Percentiles rank a stretch among this genome's conserved stretches.
Evolutionary conservation across 2,888 invertebrate genomes (phyloP).

Genomic region (Deilephila porcellus): DNA sequence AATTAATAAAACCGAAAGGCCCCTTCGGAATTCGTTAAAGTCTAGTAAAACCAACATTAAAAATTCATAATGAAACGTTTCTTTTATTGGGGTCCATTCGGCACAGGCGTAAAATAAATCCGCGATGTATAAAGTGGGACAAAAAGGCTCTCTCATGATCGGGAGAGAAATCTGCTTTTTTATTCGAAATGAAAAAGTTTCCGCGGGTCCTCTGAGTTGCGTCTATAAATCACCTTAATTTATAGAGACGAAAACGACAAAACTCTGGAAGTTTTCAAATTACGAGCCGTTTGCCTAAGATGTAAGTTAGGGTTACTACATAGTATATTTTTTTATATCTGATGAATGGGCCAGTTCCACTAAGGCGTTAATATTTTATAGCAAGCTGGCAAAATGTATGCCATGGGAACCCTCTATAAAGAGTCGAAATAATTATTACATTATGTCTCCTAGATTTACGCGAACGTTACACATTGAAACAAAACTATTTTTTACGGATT

Average conservation of each 20-base stretch:
- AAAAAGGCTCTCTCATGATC: conserved; percentile 68
- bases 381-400: too few species aligned
- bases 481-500: too few species aligned
- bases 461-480: too few species aligned
- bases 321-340: too few species aligned
- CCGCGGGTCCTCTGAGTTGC: conserved; percentile 63
- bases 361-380: too few species aligned
- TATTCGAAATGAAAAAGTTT: conserved; percentile 73
- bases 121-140: conserved; percentile 46
- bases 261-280: conserved; percentile 64
- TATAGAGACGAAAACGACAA: conserved; percentile 72
- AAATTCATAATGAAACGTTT: conserved; percentile 37
- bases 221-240: conserved; percentile 80
- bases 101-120: conserved; percentile 51
- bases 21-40: conserved; percentile 15
- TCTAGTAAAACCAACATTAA: conserved; percentile 2
- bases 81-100: conserved; percentile 54
- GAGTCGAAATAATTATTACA: too few species aligned
- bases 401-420: too few species aligned
- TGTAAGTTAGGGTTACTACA: conserved; percentile 2
- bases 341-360: too few species aligned
- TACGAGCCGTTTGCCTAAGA: conserved; percentile 60
- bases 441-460: too few species aligned
- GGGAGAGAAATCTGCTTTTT: conserved; percentile 67
- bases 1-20: conserved; percentile 17